Percentiles rank a stretch among this genome's conserved stretches.
Conservation (phyloP, 2,113 vertebrate species). For the Odobenus rosmarus region DNA sequence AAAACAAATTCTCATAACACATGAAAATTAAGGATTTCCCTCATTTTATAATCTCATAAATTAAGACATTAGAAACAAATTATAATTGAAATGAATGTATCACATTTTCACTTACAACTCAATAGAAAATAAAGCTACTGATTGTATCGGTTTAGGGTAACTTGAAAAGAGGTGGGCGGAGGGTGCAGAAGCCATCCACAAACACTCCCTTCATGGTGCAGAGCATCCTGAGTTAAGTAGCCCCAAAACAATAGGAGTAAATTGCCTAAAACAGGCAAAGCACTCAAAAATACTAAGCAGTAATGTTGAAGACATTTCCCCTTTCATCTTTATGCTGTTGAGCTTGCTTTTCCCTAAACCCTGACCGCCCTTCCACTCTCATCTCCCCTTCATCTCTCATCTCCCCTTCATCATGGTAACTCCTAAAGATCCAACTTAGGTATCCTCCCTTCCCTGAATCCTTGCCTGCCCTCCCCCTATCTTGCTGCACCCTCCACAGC, state of each 20-base stretch:
- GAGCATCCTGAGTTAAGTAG: not conserved
- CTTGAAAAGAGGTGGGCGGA: not conserved
- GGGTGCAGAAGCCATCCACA: not conserved
- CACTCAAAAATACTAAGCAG: not conserved
- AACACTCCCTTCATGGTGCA: not conserved
- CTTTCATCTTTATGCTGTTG: not conserved
- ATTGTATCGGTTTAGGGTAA: not conserved
- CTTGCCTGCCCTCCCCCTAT: not conserved
- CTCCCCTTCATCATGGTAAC: not conserved
- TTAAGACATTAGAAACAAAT: conserved; percentile 70
- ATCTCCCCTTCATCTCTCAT: not conserved
- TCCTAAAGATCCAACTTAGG: not conserved
- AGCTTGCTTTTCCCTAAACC: not conserved
- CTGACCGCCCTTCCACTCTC: not conserved
- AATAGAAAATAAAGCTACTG: conserved; percentile 36
- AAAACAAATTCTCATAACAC: conserved; percentile 72
- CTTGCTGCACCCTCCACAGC: not conserved
- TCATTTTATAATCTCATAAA: conserved; percentile 69
- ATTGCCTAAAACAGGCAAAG: conserved; percentile 1
- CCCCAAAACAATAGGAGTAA: not conserved
- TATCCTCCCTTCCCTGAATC: not conserved
- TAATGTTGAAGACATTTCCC: not conserved
- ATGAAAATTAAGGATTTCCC: conserved; percentile 68
- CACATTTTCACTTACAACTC: conserved; percentile 42
- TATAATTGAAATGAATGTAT: conserved; percentile 57